A percentile compares a stretch with the other conserved stretches of the same genome.
Conservation (phyloP, 2,113 vertebrate species). For the Mungos mungo region DNA sequence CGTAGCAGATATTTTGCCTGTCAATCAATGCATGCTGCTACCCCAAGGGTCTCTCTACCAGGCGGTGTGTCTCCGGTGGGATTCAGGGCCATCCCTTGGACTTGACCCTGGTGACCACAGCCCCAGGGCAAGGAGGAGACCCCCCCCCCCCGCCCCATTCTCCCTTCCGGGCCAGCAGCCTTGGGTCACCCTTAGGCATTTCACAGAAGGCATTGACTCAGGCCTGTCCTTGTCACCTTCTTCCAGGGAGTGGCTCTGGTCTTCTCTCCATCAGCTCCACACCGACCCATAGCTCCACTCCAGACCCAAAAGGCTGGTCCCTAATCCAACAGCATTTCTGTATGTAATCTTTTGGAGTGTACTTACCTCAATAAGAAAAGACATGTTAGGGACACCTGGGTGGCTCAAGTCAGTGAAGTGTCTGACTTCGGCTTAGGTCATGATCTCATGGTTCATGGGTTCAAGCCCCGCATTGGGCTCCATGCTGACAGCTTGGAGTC, state of each 20-base stretch:
- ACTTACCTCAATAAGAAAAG: neutral
- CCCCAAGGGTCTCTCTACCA: neutral
- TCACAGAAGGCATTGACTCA: neutral
- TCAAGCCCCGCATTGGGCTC: too few relatives aligned
- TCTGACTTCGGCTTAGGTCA: too few relatives aligned
- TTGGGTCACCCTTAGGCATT: neutral
- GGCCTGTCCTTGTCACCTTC: neutral
- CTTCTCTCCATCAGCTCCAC: neutral
- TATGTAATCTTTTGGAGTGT: neutral
- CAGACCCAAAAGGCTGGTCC: neutral
- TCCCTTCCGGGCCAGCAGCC: rapidly evolving
- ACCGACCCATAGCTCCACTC: neutral
- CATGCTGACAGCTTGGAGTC: too few relatives aligned
- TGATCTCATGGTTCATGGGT: too few relatives aligned
- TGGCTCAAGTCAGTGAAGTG: too few relatives aligned
- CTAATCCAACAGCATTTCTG: neutral
- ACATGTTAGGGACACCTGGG: neutral
- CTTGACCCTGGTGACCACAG: neutral
- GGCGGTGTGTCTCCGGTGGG: neutral
- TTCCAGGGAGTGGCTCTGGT: neutral
- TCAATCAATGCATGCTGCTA: neutral
- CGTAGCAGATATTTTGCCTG: neutral
- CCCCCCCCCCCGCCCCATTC: rapidly evolving
- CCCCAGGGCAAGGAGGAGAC: neutral
- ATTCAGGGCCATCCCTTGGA: neutral